Evolutionary conservation across 2,888 invertebrate species (phyloP).

Genomic region (Priocnemis perturbator): DNA sequence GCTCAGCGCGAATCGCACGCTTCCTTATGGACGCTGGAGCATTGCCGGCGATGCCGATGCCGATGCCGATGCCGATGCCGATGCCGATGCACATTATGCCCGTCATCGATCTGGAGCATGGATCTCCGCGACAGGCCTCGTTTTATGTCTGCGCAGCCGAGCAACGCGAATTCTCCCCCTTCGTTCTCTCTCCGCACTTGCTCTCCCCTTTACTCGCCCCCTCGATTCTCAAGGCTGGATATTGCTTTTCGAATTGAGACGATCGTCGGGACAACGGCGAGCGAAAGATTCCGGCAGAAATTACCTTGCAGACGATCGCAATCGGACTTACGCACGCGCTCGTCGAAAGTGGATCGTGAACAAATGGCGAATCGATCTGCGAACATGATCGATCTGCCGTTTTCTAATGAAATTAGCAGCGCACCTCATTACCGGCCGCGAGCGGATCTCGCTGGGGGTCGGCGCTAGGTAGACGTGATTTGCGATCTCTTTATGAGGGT

Average conservation of each 20-base stretch:
- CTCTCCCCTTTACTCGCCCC: too few relatives aligned
- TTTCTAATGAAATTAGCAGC: too few relatives aligned
- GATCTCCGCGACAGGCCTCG: slow-evolving; percentile 3
- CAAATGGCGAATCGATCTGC: slow-evolving; percentile 15
- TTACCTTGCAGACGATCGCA: too few relatives aligned
- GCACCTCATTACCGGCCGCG: too few relatives aligned
- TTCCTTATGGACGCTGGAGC: too few relatives aligned
- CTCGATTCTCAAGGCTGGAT: too few relatives aligned
- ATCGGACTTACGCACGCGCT: too few relatives aligned
- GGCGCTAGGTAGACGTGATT: too few relatives aligned
- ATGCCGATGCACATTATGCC: slow-evolving; percentile 25
- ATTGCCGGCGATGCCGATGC: slow-evolving; percentile 1
- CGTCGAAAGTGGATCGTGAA: slow-evolving; percentile 6
- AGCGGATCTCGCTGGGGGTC: too few relatives aligned
- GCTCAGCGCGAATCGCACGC: neutral
- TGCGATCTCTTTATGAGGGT: too few relatives aligned
- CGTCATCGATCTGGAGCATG: slow-evolving; percentile 33
- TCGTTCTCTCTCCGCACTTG: neutral
- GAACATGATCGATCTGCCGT: too few relatives aligned
- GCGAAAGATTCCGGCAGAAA: too few relatives aligned
- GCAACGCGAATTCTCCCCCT: slow-evolving; percentile 28
- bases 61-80: slow-evolving; percentile 3
- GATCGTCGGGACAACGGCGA: neutral
- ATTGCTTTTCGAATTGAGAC: slow-evolving; percentile 26
- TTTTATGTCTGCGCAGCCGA: slow-evolving; percentile 37